Conservation (phyloP, 1,140 invertebrate genomes). For the Drosophila equinoxialis region DNA sequence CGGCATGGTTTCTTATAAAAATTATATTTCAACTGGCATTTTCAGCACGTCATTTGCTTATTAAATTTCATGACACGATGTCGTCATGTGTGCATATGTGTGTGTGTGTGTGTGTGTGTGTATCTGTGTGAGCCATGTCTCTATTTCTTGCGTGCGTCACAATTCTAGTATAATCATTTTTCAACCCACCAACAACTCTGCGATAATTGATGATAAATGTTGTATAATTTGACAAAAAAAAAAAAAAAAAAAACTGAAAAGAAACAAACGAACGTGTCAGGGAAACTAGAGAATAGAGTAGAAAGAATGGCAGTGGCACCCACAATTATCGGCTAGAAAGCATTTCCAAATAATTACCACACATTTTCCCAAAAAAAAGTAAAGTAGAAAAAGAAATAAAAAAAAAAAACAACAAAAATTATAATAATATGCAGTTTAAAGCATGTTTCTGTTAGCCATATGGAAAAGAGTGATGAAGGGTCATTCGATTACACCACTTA, state of each 20-base stretch:
- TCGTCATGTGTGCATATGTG: constrained; percentile 41
- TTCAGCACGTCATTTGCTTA: constrained; percentile 80
- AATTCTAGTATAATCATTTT: constrained; percentile 66
- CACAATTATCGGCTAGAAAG: constrained; percentile 80
- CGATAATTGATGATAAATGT: constrained; percentile 81
- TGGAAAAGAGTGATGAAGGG: not conserved
- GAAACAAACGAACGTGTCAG: constrained; percentile 40
- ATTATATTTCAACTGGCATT: constrained; percentile 73
- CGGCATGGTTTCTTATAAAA: constrained; percentile 43
- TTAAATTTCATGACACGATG: constrained; percentile 80
- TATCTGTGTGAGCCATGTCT: constrained; percentile 47
- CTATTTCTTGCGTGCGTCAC: constrained; percentile 25
- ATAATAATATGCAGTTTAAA: constrained; percentile 59
- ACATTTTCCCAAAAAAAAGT: constrained; percentile 43
- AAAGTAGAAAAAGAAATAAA: constrained; percentile 14
- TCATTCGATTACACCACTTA: not conserved
- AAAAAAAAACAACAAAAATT: constrained; percentile 31
- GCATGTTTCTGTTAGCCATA: constrained; percentile 37
- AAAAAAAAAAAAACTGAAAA: constrained; percentile 42
- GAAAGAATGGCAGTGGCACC: constrained; percentile 52
- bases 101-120: constrained; percentile 22
- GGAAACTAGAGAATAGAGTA: constrained; percentile 17
- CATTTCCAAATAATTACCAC: constrained; percentile 77
- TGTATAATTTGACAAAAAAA: constrained; percentile 78
- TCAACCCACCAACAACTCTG: constrained; percentile 57